A percentile compares a stretch with the other conserved stretches of the same genome.
Evolutionary conservation across 1,140 invertebrate species (phyloP).

Genomic region (Epicauta chinensis): DNA sequence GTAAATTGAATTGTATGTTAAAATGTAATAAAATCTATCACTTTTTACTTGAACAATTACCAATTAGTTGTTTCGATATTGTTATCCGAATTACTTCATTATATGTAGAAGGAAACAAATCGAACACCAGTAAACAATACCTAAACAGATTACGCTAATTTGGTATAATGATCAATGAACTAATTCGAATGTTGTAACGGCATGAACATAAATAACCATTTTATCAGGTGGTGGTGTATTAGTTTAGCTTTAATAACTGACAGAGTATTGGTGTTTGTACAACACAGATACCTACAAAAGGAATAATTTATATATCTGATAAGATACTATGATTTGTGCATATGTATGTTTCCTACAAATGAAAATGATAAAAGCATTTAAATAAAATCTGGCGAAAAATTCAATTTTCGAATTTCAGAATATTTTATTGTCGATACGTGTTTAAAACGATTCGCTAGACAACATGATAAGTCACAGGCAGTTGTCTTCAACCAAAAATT

Average conservation of each 20-base stretch:
- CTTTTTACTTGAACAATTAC: background rate
- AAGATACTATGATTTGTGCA: conserved; percentile 20
- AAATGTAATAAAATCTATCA: no score
- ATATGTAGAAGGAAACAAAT: conserved; percentile 15
- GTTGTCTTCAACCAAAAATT: background rate
- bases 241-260: conserved; percentile 20
- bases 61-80: conserved; percentile 4
- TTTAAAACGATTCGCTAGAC: conserved; percentile 3
- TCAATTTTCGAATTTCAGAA: conserved; percentile 2
- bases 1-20: no score
- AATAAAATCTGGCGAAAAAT: background rate
- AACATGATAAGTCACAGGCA: no score
- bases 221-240: conserved; percentile 18
- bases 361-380: no score
- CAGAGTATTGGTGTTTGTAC: conserved; percentile 14
- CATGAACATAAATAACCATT: conserved; percentile 20
- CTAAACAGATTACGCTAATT: conserved; percentile 22
- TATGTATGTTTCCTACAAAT: conserved; percentile 1
- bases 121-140: conserved; percentile 19
- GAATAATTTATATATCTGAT: conserved; percentile 25
- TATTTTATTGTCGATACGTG: background rate
- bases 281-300: conserved; percentile 16
- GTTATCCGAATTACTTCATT: conserved; percentile 14
- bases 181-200: conserved; percentile 18
- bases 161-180: conserved; percentile 20